Evolutionary conservation across 2,888 invertebrate genomes (phyloP), one percentile per base, ranked within the genome.

Genomic region (Xanthia icteritia): DNA sequence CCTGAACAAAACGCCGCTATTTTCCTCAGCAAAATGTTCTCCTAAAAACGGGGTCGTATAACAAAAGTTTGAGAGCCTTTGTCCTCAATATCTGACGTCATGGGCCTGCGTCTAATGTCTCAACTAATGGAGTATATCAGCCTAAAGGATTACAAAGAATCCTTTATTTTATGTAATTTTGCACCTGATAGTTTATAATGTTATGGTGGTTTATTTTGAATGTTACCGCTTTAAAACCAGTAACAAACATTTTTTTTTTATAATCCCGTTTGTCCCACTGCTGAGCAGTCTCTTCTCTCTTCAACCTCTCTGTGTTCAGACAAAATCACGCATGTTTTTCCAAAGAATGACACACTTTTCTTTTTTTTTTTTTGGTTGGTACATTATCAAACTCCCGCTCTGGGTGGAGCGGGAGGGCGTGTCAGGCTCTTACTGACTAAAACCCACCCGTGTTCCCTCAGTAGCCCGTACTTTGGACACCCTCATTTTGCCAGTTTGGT

Each of bases 51-150:
- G 61, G 64, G 81, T 48, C 63, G 66, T 36, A 31, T 63, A 45
- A 72, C 39, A 79, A 82, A 73, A 84, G 70, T 82, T 84, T 85
- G 82, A 84, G 83, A 54, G 27, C 63, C 79, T 61, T 79, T 82
- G 77, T 66, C 74, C 42, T 70, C 65, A 17, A 56, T 58, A 68
- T 58, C 51, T 83, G 76, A 82, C 83, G 83, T 84, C 86, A 86
- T 15, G 20, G 45, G 54, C 45, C 66, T 72, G 73, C 71, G 66
- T 75, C 72, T 79, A 76, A 85, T 77, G 76, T 73, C 66, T 71
- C 48, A 11, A 42, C 45, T 69, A 60, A 72, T 79, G 73, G 75
- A 76, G 79, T 79, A 86, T 84, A 88, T 81, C 66, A 82, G 58
- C 42, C 15, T 67, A 15, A 63, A 13, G 58, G 63, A 27, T 42